These are phyloP conservation scores for Laticauda colubrina DNA, from an alignment of 2,113 vertebrate species.

Conservation along the genomic window DNA sequence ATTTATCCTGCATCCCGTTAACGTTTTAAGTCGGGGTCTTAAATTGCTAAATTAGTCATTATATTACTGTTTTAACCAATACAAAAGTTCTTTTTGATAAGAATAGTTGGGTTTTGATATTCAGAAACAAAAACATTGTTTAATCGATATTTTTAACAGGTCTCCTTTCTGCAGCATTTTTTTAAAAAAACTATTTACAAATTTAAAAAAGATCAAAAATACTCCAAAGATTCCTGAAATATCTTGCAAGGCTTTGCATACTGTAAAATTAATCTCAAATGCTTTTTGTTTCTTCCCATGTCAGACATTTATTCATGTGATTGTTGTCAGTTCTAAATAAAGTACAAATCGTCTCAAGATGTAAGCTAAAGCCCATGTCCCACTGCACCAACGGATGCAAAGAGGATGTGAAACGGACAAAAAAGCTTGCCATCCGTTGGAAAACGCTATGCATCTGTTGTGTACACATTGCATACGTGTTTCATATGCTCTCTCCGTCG, in stretches of 20 bases:
- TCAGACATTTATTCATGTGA: neutral
- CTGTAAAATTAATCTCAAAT: neutral
- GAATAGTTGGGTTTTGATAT: neutral
- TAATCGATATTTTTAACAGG: neutral
- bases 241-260: neutral
- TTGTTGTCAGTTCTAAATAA: neutral
- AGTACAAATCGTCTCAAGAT: neutral
- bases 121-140: neutral
- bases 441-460: no score
- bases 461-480: no score
- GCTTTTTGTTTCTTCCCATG: neutral
- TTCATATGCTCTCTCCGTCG: no score
- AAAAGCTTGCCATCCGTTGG: no score
- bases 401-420: no score
- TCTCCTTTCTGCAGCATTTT: neutral
- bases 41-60: neutral
- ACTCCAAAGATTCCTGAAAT: neutral
- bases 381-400: no score
- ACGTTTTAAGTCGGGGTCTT: neutral
- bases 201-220: neutral
- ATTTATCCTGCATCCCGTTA: neutral
- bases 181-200: neutral
- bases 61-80: neutral
- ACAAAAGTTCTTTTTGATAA: neutral
- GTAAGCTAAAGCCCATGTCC: neutral